Evolutionary conservation across 2,113 vertebrate genomes (phyloP).

Genomic region (Sialia sialis): DNA sequence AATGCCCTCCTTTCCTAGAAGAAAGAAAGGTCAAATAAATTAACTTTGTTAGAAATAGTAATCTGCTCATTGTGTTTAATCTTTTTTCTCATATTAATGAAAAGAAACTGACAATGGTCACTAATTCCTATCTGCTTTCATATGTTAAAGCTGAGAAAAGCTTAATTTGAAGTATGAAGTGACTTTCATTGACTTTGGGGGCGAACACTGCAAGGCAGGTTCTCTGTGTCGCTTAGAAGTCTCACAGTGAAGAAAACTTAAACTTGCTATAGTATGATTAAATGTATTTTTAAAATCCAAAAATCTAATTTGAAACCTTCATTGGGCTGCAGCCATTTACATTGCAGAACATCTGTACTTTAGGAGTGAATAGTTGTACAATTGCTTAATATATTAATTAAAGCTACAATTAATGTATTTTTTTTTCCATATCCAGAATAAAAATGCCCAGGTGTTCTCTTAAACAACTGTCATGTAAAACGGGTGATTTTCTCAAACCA

Average conservation of each 20-base stretch:
- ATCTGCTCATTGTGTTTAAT: constrained; percentile 49
- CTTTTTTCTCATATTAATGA: constrained; percentile 33
- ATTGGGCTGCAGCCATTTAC: not conserved
- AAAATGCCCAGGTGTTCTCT: constrained; percentile 39
- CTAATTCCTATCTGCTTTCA: constrained; percentile 11
- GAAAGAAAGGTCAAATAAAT: constrained; percentile 60
- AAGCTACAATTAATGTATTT: constrained; percentile 13
- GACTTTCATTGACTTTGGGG: constrained; percentile 2
- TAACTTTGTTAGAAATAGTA: constrained; percentile 48
- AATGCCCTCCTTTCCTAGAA: not conserved
- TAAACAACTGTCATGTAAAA: not conserved
- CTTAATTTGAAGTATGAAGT: not conserved
- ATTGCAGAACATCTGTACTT: not conserved
- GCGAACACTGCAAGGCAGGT: not conserved
- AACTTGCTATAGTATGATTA: not conserved
- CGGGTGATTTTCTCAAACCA: not conserved
- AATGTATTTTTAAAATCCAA: not conserved
- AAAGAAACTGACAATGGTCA: constrained; percentile 30
- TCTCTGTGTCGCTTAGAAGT: not conserved
- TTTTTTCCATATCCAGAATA: not conserved
- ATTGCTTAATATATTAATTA: constrained; percentile 44
- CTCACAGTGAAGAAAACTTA: not conserved
- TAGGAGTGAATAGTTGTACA: not conserved
- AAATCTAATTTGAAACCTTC: not conserved
- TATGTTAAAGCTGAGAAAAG: constrained; percentile 20